Evolutionary conservation across 2,797 vertebrate species (phyloP), one percentile per base, ranked within the genome.

Genomic region (Clamator glandarius): DNA sequence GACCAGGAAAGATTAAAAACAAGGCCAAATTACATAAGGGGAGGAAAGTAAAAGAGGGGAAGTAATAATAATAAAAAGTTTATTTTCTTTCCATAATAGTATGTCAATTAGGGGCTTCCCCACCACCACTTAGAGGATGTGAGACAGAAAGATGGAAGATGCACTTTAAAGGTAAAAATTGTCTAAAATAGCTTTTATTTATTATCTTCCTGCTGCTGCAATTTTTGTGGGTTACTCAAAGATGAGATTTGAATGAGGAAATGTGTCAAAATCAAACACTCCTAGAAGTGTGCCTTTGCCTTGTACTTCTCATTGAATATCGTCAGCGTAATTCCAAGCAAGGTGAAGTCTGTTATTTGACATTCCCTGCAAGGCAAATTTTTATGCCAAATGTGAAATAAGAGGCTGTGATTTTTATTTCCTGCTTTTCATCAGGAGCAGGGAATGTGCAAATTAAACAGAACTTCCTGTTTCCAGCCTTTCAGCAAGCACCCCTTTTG

Each of bases 391-490:
- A 86, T 86, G 63, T 73, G 28, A 91, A 95, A 69, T 84, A 81
- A 73, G 84, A 86, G 73, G 8, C 73, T 66, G 46, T 39, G 33
- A 77, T 76, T 87, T 90, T 4, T 84, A 50, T 92, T 94, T 94
- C 76, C 55, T 88, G 59, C 84, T 84, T 96, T 89, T 86, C 87
- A 86, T 91, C 76, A 88, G 67, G 87, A 92, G 51, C 8, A 21
- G 41, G 41, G 87, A 95, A 67, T 46, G 79, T 92, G 82, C 82
- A 93, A 92, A 94, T 95, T 28, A 81, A 75, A 92, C 25, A 84
- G 58, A 86, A 41, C 48, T 95, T 94, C 89, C 92, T 42, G 13
- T 90, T 90, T 62, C 73, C 79, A 93, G 0, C 73, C 82, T 76
- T 66, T 39, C 55, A 86, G 85, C 69, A 33, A 88, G 24, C 4